Evolutionary conservation across 2,797 vertebrate genomes (phyloP).

Genomic region (Phrynocephalus vlangalii): DNA sequence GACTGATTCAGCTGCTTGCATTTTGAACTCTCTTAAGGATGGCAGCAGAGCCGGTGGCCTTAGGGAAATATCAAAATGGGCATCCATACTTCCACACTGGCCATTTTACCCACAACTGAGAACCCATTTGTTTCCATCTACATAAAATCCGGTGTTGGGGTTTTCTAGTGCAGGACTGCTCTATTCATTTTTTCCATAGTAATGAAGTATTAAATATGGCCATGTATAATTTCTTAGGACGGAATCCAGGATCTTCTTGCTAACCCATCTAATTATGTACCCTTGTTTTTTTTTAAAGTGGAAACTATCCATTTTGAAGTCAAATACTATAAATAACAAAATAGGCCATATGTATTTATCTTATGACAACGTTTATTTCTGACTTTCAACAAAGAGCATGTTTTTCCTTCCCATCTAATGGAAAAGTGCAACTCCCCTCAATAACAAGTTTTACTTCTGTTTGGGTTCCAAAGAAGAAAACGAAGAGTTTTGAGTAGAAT

Average conservation of each 20-base stretch:
- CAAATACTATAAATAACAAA: not conserved
- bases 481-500: not conserved
- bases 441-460: not conserved
- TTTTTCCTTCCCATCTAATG: not conserved
- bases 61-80: no score
- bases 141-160: not conserved
- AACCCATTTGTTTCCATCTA: not conserved
- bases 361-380: not conserved
- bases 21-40: no score
- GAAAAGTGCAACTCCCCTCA: not conserved
- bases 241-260: not conserved
- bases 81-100: no score
- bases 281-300: no score
- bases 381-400: not conserved
- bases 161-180: not conserved
- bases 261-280: not conserved
- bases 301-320: not conserved
- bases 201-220: not conserved
- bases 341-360: no score
- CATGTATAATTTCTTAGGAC: not conserved
- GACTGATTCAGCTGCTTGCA: no score
- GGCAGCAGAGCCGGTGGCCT: no score
- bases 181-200: not conserved
- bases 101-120: no score
- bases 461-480: not conserved